phyloP scores from a whole-genome alignment of 2,888 invertebrate species.

The Morpho helenor region DNA sequence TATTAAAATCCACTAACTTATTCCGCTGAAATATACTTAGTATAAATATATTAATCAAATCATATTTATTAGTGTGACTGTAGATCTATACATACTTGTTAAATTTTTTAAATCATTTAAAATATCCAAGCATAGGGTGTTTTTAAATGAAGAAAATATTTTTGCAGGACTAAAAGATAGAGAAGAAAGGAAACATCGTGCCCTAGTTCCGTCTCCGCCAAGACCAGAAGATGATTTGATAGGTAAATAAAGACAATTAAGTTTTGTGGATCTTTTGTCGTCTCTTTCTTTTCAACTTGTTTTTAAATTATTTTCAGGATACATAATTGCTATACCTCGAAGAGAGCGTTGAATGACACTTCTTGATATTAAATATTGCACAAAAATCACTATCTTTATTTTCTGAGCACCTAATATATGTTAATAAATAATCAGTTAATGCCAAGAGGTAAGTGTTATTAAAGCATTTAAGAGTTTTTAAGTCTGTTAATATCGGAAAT shows the following conservation, averaged over 20 bases:
- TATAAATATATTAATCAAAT: too few relatives aligned
- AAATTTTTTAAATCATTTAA: too few relatives aligned
- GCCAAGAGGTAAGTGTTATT: constrained; percentile 13
- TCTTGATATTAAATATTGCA: constrained; percentile 40
- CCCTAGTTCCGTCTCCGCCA: constrained; percentile 26
- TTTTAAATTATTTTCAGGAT: constrained; percentile 51
- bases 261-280: background rate
- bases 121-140: too few relatives aligned
- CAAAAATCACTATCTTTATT: constrained; percentile 36
- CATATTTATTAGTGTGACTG: too few relatives aligned
- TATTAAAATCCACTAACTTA: too few relatives aligned
- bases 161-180: constrained; percentile 31
- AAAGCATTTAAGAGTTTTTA: background rate
- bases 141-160: too few relatives aligned
- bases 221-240: constrained; percentile 30
- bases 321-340: constrained; percentile 50
- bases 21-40: too few relatives aligned
- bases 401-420: constrained; percentile 13
- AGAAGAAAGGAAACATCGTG: constrained; percentile 14
- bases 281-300: background rate
- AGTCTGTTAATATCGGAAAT: constrained; percentile 5
- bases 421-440: background rate
- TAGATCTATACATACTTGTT: too few relatives aligned
- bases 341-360: constrained; percentile 41
- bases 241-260: constrained; percentile 28